These are phyloP conservation scores for Heliornis fulica DNA, from an alignment of 2,113 vertebrate genomes.

Conservation along the genomic window DNA sequence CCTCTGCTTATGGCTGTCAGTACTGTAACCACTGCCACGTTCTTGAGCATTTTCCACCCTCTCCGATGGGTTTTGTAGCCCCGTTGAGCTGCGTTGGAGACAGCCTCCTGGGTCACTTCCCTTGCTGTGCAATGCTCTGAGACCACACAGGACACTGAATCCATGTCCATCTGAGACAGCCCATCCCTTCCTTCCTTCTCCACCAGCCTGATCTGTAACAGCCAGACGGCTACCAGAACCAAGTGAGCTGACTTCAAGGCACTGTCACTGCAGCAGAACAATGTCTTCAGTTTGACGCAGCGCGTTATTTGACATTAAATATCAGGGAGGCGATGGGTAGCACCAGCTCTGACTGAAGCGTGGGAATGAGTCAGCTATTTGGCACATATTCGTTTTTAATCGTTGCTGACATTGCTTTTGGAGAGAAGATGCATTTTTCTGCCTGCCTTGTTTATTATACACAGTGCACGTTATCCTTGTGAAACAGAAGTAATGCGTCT, in stretches of 20 bases:
- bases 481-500: conserved; percentile 10
- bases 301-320: neutral
- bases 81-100: neutral
- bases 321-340: neutral
- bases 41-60: neutral
- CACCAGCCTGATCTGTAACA: neutral
- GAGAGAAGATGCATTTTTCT: conserved; percentile 22
- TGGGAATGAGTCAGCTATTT: neutral
- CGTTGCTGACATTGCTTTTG: neutral
- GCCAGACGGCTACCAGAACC: neutral
- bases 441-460: conserved; percentile 27
- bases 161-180: neutral
- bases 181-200: neutral
- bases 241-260: neutral
- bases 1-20: neutral
- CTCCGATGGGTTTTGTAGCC: neutral
- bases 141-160: neutral
- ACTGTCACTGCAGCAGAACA: neutral
- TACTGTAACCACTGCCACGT: neutral
- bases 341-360: neutral
- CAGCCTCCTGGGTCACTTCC: neutral
- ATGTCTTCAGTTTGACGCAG: neutral
- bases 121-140: neutral
- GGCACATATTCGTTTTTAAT: neutral
- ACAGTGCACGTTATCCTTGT: conserved; percentile 2